Evolutionary conservation across 2,797 vertebrate genomes (phyloP), one percentile per base, ranked within the genome.

Genomic region (Sebastes vulpes): DNA sequence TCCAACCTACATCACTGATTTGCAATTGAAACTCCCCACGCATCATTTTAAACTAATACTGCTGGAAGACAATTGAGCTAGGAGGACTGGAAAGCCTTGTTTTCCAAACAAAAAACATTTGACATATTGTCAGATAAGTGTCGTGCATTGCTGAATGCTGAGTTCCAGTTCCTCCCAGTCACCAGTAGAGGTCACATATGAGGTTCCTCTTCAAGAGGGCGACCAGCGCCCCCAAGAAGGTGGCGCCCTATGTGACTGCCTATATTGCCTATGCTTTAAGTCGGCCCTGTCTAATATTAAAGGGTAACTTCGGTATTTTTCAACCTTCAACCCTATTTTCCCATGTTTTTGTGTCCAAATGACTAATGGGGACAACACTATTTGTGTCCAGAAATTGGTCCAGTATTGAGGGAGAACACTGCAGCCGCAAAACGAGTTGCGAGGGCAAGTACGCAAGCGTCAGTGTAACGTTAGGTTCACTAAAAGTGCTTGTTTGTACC

Each of bases 141-240:
- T 53, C 0, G 1, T 42, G 3, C 1, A 2, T 18, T 14, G 4
- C 11, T n/a, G 21, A 6, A 4, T 46, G 4, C 20, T 4, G 6
- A 48, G 23, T 48, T 10, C 1, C 42, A 65, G 23, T 80, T 83
- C 20, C 10, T 20, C 5, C 4, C 2, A 26, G 23, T 66, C 69
- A 66, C 72, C 83, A 79, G 16, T 46, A 79, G 82, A 77, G 69
- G 72, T 28, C 83, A 48, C 25, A 4, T 3, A 26, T 35, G 25
- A 9, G 26, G 52, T 57, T 52, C 53, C 14, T 52, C 16, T 58
- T 25, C 14, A 25, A 48, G 57, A 38, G 35, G 35, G 35, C 12
- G 38, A 42, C 38, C 38, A 42, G 38, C 38, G 5, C 38, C 38
- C 38, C 1, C 38, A 0, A 42, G 38, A 42, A 42, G 38, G 38